phyloP scores from a whole-genome alignment of 2,113 vertebrate genomes.

The Pseudolaguvia tuberculata region DNA sequence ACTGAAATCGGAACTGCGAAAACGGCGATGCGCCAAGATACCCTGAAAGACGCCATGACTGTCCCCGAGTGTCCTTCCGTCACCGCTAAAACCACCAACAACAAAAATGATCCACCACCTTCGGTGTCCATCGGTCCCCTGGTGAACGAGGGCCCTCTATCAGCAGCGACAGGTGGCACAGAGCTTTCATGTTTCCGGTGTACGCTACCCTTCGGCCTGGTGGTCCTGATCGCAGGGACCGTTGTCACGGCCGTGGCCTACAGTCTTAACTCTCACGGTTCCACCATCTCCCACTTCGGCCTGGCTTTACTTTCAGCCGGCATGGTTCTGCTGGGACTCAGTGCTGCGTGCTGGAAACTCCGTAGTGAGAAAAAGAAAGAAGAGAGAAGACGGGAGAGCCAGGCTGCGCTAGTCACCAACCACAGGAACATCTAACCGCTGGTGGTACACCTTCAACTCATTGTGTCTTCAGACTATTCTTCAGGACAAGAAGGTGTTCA shows the following conservation, averaged over 20 bases:
- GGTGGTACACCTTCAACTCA: neutral
- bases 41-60: conserved; percentile 73
- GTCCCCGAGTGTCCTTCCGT: conserved; percentile 59
- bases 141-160: conserved; percentile 86
- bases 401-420: conserved; percentile 79
- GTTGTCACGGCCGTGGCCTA: conserved; percentile 93
- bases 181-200: conserved; percentile 97
- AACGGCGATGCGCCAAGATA: conserved; percentile 79
- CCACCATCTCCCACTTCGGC: conserved; percentile 91
- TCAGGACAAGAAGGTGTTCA: no score
- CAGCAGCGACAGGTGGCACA: conserved; percentile 85
- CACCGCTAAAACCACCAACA: conserved; percentile 57
- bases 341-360: conserved; percentile 85
- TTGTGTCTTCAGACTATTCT: no score
- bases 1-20: neutral
- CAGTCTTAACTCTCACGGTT: conserved; percentile 95
- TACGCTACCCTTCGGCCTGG: conserved; percentile 87
- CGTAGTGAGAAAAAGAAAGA: conserved; percentile 81
- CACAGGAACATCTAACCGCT: conserved; percentile 73
- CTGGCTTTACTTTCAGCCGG: conserved; percentile 84
- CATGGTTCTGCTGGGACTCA: conserved; percentile 79
- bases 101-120: conserved; percentile 39
- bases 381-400: conserved; percentile 83
- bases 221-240: conserved; percentile 85
- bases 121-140: conserved; percentile 73